Percentiles rank a stretch among this genome's conserved stretches.
phyloP scores from a whole-genome alignment of 2,888 invertebrate genomes.

The Hydropsyche betteni region DNA sequence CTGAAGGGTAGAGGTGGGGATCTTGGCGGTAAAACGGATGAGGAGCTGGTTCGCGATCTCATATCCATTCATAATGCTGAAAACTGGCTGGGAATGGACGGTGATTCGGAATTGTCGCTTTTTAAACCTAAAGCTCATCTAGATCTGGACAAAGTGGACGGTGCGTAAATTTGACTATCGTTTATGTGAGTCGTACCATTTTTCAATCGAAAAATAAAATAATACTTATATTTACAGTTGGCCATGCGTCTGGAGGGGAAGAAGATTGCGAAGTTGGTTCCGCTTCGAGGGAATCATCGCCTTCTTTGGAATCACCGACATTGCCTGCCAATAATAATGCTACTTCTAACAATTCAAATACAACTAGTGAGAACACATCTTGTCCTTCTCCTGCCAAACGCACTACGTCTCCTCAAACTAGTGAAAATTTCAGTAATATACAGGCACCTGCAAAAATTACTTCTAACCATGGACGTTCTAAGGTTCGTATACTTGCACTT shows the following conservation, averaged over 20 bases:
- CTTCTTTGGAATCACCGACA: slow-evolving; percentile 73
- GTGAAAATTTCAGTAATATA: slow-evolving; percentile 49
- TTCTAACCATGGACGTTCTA: slow-evolving; percentile 33
- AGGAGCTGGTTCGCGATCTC: slow-evolving; percentile 86
- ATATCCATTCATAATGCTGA: slow-evolving; percentile 94
- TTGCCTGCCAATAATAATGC: slow-evolving; percentile 54
- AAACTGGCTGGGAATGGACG: slow-evolving; percentile 92
- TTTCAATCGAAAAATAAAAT: no score
- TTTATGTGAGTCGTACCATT: no score
- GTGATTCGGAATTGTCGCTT: slow-evolving; percentile 83
- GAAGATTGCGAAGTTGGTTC: slow-evolving; percentile 72
- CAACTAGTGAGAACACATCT: slow-evolving; percentile 53
- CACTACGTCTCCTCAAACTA: slow-evolving; percentile 57
- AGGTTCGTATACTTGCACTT: slow-evolving; percentile 27
- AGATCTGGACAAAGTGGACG: slow-evolving; percentile 69
- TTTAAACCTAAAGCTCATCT: slow-evolving; percentile 75
- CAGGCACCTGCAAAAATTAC: slow-evolving; percentile 26
- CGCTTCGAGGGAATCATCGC: slow-evolving; percentile 76
- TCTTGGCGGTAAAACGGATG: slow-evolving; percentile 87
- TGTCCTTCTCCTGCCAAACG: slow-evolving; percentile 61
- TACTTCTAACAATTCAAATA: slow-evolving; percentile 1
- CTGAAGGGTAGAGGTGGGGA: slow-evolving; percentile 89
- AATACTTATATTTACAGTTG: slow-evolving; percentile 37
- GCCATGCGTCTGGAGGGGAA: slow-evolving; percentile 60
- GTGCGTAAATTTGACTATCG: slow-evolving; percentile 19